Evolutionary conservation across 2,888 invertebrate species (phyloP).

Genomic region (Alitta virens): DNA sequence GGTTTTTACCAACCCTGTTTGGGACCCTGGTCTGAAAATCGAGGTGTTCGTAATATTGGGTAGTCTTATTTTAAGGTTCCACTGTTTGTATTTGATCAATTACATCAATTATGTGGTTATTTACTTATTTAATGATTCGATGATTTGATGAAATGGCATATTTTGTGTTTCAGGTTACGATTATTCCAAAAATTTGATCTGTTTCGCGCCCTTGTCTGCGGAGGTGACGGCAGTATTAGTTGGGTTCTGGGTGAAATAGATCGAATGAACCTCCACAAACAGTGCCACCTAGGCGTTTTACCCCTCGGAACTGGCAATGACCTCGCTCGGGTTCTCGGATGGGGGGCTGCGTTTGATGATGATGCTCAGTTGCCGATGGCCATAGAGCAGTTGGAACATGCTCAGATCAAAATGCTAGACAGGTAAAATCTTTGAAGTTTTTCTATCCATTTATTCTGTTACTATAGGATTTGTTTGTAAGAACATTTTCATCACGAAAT

Average conservation of each 20-base stretch:
- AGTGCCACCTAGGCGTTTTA: slow-evolving; percentile 82
- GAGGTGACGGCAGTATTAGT: slow-evolving; percentile 95
- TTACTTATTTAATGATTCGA: too few relatives aligned
- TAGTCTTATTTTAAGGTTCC: too few relatives aligned
- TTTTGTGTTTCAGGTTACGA: slow-evolving; percentile 65
- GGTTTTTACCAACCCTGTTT: too few relatives aligned
- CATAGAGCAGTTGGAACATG: slow-evolving; percentile 89
- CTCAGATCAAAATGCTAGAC: slow-evolving; percentile 96
- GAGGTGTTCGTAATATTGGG: too few relatives aligned
- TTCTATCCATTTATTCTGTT: too few relatives aligned
- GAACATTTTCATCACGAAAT: too few relatives aligned
- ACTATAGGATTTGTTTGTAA: too few relatives aligned
- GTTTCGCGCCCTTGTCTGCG: slow-evolving; percentile 92
- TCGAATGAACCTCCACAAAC: slow-evolving; percentile 78
- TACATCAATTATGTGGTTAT: too few relatives aligned
- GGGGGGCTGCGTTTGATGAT: slow-evolving; percentile 95
- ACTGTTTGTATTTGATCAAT: too few relatives aligned
- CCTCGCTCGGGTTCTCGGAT: slow-evolving; percentile 87
- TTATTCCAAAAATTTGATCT: slow-evolving; percentile 94
- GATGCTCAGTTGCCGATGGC: slow-evolving; percentile 89
- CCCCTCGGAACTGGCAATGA: slow-evolving; percentile 97
- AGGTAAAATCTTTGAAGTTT: too few relatives aligned
- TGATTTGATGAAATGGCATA: neutral
- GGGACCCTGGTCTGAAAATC: too few relatives aligned
- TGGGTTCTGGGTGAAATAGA: slow-evolving; percentile 98